A percentile compares a stretch with the other conserved stretches of the same genome.
Evolutionary conservation across 1,140 invertebrate genomes (phyloP).

Genomic region (Antheraea mylitta): DNA sequence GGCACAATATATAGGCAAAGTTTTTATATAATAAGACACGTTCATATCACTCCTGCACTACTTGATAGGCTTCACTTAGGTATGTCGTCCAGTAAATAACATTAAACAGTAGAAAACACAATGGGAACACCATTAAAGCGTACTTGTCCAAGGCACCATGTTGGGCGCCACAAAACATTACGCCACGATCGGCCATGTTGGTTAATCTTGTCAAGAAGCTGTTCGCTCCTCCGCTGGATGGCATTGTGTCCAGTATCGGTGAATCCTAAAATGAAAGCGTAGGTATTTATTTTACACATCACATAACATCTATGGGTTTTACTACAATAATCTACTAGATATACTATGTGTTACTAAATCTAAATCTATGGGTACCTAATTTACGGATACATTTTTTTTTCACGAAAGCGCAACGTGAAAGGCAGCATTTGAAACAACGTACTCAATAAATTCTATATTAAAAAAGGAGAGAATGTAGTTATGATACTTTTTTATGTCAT

Average conservation of each 20-base stretch:
- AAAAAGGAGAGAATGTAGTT: too few species aligned
- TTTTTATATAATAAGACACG: conserved; percentile 6
- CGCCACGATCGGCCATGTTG: conserved; percentile 69
- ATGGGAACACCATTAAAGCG: conserved; percentile 84
- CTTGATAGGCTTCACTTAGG: conserved; percentile 76
- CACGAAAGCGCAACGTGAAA: neutral
- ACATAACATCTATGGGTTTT: neutral
- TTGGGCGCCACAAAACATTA: conserved; percentile 80
- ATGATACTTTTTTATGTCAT: too few species aligned
- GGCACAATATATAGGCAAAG: conserved; percentile 28
- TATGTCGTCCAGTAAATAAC: conserved; percentile 86
- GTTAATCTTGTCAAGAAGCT: conserved; percentile 57
- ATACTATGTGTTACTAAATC: neutral
- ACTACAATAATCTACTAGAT: neutral
- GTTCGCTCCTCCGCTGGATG: conserved; percentile 43
- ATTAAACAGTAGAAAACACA: conserved; percentile 83
- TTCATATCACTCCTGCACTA: conserved; percentile 40
- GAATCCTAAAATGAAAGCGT: conserved; percentile 55
- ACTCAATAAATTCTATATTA: neutral
- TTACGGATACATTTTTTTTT: neutral
- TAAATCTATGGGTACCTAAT: neutral
- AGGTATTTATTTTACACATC: neutral
- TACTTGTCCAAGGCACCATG: conserved; percentile 79
- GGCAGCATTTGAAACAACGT: neutral
- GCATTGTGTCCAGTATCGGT: conserved; percentile 68